These are phyloP conservation scores for Tanypteryx hageni DNA, from an alignment of 2,888 invertebrate species.

Conservation along the genomic window DNA sequence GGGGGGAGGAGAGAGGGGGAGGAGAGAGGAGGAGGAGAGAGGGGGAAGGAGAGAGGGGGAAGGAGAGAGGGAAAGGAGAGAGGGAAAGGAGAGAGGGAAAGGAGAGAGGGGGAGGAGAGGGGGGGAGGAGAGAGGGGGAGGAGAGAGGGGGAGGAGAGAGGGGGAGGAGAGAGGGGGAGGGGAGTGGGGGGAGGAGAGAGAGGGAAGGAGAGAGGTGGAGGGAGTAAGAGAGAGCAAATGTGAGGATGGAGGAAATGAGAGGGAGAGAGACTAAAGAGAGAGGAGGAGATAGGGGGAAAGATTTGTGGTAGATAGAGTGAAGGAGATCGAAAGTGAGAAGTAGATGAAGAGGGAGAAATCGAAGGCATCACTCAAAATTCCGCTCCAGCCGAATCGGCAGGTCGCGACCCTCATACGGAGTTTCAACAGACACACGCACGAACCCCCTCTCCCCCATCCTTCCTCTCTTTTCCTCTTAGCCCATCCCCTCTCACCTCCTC, in stretches of 20 bases:
- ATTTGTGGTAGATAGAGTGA: no score
- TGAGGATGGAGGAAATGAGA: neutral
- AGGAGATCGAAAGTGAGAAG: no score
- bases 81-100: neutral
- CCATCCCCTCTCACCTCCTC: no score
- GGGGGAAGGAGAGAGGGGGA: neutral
- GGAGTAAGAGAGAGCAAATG: neutral
- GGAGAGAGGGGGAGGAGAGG: neutral
- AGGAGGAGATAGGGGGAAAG: neutral
- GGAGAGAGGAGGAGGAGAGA: neutral
- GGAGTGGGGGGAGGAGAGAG: neutral
- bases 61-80: neutral
- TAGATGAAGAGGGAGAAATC: no score
- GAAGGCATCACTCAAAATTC: no score
- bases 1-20: neutral
- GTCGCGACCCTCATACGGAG: no score
- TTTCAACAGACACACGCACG: no score
- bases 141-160: neutral
- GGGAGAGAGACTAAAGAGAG: neutral
- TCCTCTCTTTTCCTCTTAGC: no score
- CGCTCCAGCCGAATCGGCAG: no score
- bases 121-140: neutral
- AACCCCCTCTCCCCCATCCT: no score
- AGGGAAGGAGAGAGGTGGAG: neutral
- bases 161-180: neutral